Evolutionary conservation across 2,797 vertebrate genomes (phyloP).

Genomic region (Kryptopterus vitreolus): DNA sequence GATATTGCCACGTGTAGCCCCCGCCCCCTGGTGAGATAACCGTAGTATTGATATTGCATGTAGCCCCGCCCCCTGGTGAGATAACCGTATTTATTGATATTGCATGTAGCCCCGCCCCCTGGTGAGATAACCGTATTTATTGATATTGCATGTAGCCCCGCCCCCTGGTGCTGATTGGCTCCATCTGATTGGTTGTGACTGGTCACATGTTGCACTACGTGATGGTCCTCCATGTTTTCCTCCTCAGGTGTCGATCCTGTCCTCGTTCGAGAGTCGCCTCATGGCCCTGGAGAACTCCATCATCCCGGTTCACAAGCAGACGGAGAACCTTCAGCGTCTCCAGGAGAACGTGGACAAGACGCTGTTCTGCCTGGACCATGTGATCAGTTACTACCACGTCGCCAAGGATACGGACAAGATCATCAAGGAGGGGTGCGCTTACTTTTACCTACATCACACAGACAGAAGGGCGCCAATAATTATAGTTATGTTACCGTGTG

Average conservation of each 20-base stretch:
- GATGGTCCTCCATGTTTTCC: not conserved
- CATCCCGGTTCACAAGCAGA: slow-evolving; percentile 97
- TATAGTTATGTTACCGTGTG: too few relatives aligned
- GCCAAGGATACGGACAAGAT: slow-evolving; percentile 94
- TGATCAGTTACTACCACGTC: slow-evolving; percentile 97
- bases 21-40: too few relatives aligned
- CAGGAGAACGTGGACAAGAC: slow-evolving; percentile 98
- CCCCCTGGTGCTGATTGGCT: not conserved
- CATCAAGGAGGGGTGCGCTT: slow-evolving; percentile 89
- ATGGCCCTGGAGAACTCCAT: slow-evolving; percentile 99
- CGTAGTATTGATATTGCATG: too few relatives aligned
- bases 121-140: not conserved
- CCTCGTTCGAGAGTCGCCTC: slow-evolving; percentile 95
- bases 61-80: too few relatives aligned
- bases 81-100: too few relatives aligned
- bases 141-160: not conserved
- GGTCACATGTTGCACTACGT: not conserved
- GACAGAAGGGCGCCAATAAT: too few relatives aligned
- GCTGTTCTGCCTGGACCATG: slow-evolving; percentile 90
- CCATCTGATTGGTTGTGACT: not conserved
- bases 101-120: not conserved
- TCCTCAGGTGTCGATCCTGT: slow-evolving; percentile 90
- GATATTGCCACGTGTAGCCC: too few relatives aligned
- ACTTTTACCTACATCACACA: too few relatives aligned
- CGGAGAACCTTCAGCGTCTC: slow-evolving; percentile 94